Evolutionary conservation across 2,797 vertebrate species (phyloP).

Genomic region (Pantherophis alleghaniensis): DNA sequence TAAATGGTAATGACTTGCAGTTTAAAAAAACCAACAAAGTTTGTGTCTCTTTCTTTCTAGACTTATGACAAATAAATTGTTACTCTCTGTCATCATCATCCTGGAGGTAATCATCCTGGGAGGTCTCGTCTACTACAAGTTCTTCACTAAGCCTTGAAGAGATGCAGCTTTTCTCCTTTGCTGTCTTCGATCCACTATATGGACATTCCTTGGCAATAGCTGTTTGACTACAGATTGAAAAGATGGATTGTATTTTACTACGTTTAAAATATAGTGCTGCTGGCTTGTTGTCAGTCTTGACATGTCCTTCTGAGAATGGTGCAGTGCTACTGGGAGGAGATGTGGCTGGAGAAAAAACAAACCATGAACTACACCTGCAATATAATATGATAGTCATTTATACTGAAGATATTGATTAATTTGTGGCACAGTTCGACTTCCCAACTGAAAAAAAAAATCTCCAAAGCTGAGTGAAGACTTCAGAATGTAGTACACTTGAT

Average conservation of each 20-base stretch:
- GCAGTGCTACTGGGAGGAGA: conserved; percentile 52
- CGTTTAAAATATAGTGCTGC: not conserved
- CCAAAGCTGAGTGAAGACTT: conserved; percentile 55
- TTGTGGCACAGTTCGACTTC: conserved; percentile 55
- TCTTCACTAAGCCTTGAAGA: conserved; percentile 76
- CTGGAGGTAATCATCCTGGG: conserved; percentile 90
- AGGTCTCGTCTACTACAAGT: conserved; percentile 92
- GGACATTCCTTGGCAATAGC: not conserved
- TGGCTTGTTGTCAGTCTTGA: conserved; percentile 22
- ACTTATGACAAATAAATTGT: conserved; percentile 91
- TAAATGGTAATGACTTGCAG: not conserved
- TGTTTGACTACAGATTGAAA: conserved; percentile 25
- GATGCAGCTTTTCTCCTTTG: conserved; percentile 13
- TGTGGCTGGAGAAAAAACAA: conserved; percentile 45
- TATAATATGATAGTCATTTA: conserved; percentile 70
- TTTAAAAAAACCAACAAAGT: not conserved
- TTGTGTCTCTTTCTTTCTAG: conserved; percentile 66
- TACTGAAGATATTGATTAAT: conserved; percentile 58
- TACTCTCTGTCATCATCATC: conserved; percentile 88
- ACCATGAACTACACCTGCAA: conserved; percentile 66
- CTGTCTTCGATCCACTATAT: not conserved
- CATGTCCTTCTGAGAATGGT: conserved; percentile 19
- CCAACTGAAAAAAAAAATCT: conserved; percentile 63
- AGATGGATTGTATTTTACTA: not conserved
- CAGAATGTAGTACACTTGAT: conserved; percentile 52